Conservation (phyloP, 2,113 vertebrate genomes). For the Trogon melanurus region DNA sequence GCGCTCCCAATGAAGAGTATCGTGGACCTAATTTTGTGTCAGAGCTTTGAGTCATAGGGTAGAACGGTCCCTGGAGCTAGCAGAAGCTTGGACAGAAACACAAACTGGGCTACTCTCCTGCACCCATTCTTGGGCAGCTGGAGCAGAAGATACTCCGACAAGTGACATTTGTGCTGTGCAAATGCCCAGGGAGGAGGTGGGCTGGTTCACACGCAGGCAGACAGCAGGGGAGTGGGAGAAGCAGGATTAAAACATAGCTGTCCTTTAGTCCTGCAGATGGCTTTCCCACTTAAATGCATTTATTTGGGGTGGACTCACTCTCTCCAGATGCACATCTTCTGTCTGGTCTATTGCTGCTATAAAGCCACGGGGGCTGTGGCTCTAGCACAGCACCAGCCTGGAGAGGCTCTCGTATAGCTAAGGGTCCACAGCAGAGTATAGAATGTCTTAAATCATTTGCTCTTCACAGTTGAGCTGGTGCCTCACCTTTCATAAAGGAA, state of each 20-base stretch:
- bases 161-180: not conserved
- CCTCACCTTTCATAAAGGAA: not conserved
- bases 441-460: not conserved
- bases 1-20: not conserved
- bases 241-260: not conserved
- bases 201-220: not conserved
- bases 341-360: rapidly evolving
- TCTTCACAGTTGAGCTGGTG: not conserved
- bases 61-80: not conserved
- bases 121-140: not conserved
- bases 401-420: not conserved
- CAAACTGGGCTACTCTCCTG: not conserved
- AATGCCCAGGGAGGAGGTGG: not conserved
- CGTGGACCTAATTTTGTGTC: rapidly evolving
- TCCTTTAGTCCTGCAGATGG: not conserved
- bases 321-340: not conserved
- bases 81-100: not conserved
- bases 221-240: not conserved
- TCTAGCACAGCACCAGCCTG: not conserved
- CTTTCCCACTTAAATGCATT: not conserved
- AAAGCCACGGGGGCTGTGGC: not conserved
- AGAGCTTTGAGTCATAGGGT: rapidly evolving
- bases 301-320: not conserved
- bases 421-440: not conserved
- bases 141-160: not conserved